Evolutionary conservation across 2,797 vertebrate genomes (phyloP).

Genomic region (Nyctibius grandis): DNA sequence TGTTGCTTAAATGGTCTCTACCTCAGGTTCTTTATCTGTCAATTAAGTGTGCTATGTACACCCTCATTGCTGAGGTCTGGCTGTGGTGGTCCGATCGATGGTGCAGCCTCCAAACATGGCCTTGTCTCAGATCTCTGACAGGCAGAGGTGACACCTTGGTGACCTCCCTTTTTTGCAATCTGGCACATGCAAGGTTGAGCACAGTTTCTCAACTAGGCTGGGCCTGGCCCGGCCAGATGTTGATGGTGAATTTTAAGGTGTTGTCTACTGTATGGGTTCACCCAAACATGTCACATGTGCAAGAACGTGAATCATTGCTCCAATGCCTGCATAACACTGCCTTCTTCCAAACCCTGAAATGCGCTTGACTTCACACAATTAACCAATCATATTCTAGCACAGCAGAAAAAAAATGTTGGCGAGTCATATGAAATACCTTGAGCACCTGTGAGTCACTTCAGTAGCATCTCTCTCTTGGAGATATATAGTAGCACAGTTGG

Average conservation of each 20-base stretch:
- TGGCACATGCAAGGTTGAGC: neutral
- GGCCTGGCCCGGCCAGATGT: neutral
- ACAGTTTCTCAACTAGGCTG: neutral
- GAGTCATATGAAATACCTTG: neutral
- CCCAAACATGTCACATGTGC: neutral
- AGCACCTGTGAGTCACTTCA: neutral
- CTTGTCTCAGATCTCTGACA: neutral
- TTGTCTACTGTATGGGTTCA: neutral
- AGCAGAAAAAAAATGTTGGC: neutral
- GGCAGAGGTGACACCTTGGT: fast-evolving
- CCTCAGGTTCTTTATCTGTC: neutral
- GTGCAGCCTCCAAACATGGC: no score
- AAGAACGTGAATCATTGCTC: neutral
- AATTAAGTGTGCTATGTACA: no score
- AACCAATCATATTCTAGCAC: neutral
- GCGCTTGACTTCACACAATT: neutral
- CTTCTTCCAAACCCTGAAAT: neutral
- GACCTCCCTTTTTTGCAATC: neutral
- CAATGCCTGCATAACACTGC: fast-evolving
- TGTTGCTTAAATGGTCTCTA: neutral
- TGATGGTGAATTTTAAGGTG: neutral
- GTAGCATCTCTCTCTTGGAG: neutral
- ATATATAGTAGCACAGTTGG: neutral
- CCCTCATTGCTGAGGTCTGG: neutral
- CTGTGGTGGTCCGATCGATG: neutral